Base-by-base conservation (phyloP, 2,797 vertebrate genomes). In the Myotis daubentonii region DNA sequence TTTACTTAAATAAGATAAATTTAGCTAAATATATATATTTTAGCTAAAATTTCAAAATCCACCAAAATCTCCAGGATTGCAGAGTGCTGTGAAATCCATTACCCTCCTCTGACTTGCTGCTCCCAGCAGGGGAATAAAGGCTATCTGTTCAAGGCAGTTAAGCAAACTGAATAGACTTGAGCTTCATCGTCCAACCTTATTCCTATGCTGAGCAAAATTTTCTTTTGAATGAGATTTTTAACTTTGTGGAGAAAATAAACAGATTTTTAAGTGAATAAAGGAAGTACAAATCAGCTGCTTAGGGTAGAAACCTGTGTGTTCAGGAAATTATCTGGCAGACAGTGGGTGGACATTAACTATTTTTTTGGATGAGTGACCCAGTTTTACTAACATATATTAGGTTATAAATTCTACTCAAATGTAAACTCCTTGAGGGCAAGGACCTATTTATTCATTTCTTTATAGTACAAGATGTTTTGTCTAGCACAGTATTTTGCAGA, bases 351-450 rank as follows among this genome's bases (percentile, higher is more conserved):
- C 79, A 94, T 13, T 41, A 57, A 33, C n/a, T 53, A 12, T 16
- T 41, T 86, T 33, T 71, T 76, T 89, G 8, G 22, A 87, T 78
- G 36, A 95, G 71, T 76, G 49, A 92, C 82, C 33, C 57, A 83
- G 65, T 90, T 88, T 81, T 30, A 93, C n/a, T 84, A 95, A 92
- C 76, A 94, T 72, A 95, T 30, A 88, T 62, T 74, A 89, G 51
- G 82, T 84, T 94, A 75, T 94, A 93, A 96, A 60, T 87, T 91
- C 82, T 92, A 83, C 51, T 87, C 60, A 72, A 60, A 82, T 44
- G 47, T 71, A 93, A 95, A 92, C 55, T 96, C 86, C n/a, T 87
- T 76, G 83, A 95, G 72, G 88, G 44, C 38, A 92, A 94, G 38
- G 71, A 88, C 71, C 85, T 90, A 62, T 38, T 91, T 90, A 51